Evolutionary conservation across 2,113 vertebrate species (phyloP).

Genomic region (Penelope pileata): DNA sequence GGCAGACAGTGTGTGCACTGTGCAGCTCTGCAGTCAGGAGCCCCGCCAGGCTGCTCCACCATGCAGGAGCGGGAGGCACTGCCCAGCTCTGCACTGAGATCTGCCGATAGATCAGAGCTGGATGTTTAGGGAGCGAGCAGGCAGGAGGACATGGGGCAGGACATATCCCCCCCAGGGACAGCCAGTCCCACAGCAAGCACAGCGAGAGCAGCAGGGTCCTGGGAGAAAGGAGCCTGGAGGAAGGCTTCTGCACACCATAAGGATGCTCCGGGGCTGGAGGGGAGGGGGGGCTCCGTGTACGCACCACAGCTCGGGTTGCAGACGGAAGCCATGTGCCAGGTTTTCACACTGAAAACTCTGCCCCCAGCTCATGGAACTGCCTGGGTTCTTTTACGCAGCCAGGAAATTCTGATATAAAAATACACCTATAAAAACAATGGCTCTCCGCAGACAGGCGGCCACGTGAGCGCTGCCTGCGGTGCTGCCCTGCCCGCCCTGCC

Average conservation of each 20-base stretch:
- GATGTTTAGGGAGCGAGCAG: not conserved
- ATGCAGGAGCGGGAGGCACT: not conserved
- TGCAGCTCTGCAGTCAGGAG: accelerated
- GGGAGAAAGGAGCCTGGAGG: not conserved
- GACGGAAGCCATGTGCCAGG: not conserved
- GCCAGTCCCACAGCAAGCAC: not conserved
- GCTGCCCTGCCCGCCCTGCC: not conserved
- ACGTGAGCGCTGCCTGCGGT: not conserved
- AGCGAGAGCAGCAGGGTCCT: not conserved
- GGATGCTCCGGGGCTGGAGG: not conserved
- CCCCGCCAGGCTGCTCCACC: accelerated
- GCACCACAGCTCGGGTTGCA: not conserved
- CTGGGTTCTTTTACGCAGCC: not conserved
- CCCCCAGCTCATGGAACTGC: not conserved
- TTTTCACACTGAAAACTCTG: not conserved
- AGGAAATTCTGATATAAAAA: constrained; percentile 1
- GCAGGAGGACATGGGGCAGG: not conserved
- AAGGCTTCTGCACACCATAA: not conserved
- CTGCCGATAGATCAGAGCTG: not conserved
- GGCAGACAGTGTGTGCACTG: accelerated
- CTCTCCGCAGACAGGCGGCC: not conserved
- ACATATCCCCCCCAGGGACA: not conserved
- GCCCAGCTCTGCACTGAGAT: not conserved
- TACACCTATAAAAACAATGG: not conserved
- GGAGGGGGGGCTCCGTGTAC: not conserved